A percentile compares a stretch with the other conserved stretches of the same genome.
Evolutionary conservation across 2,113 vertebrate species (phyloP).

Genomic region (Holacanthus passer): DNA sequence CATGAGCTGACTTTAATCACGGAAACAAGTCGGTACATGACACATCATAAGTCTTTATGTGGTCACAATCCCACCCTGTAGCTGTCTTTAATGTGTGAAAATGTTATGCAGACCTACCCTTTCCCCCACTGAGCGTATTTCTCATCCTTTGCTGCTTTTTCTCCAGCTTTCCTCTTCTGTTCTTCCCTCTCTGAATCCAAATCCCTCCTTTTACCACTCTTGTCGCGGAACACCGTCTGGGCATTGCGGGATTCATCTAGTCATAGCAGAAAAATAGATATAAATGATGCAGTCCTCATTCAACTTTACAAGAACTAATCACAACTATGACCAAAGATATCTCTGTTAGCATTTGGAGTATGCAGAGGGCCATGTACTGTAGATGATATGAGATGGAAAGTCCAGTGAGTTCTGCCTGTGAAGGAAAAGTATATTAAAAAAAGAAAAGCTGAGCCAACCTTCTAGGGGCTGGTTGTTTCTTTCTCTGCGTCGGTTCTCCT

Average conservation of each 20-base stretch:
- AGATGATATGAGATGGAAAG: not conserved
- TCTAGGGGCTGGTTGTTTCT: constrained; percentile 85
- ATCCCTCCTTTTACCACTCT: constrained; percentile 90
- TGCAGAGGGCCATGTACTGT: not conserved
- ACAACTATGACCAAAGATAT: not conserved
- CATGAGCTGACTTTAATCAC: constrained; percentile 9
- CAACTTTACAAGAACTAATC: not conserved
- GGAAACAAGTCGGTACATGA: not conserved
- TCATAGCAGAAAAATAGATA: constrained; percentile 33
- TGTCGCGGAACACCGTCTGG: constrained; percentile 93
- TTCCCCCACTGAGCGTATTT: constrained; percentile 95
- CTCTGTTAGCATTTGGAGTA: not conserved
- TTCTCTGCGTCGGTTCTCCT: constrained; percentile 86
- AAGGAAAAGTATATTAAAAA: constrained; percentile 2
- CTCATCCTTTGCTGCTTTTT: constrained; percentile 87
- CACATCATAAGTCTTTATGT: not conserved
- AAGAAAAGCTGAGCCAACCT: constrained; percentile 79
- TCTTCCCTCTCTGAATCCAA: constrained; percentile 89
- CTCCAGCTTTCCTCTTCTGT: constrained; percentile 86
- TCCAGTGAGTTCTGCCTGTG: not conserved
- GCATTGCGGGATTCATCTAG: constrained; percentile 89
- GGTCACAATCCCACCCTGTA: not conserved
- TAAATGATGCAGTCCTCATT: not conserved
- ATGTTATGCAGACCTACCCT: constrained; percentile 85
- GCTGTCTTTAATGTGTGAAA: not conserved